Percentiles rank a stretch among this genome's conserved stretches.
Evolutionary conservation across 2,888 invertebrate genomes (phyloP).

Genomic region (Gymnosoma rotundatum): DNA sequence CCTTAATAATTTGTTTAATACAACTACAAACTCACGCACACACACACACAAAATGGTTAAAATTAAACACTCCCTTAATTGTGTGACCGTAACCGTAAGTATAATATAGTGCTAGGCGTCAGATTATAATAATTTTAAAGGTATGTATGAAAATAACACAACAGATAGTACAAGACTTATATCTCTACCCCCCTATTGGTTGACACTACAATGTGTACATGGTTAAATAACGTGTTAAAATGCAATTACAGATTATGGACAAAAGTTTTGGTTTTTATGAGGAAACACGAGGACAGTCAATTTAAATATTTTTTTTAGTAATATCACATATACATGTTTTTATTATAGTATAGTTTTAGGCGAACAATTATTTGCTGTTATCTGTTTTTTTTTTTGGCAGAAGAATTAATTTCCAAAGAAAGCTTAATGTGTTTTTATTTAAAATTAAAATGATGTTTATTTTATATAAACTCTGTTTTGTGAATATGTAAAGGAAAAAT

Average conservation of each 20-base stretch:
- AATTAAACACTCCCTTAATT: slow-evolving; percentile 54
- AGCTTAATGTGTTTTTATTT: neutral
- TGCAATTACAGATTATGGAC: slow-evolving; percentile 36
- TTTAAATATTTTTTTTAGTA: slow-evolving; percentile 21
- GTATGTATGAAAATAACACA: neutral
- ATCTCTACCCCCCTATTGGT: slow-evolving; percentile 6
- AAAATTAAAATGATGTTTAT: neutral
- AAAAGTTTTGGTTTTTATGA: slow-evolving; percentile 1
- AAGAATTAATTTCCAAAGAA: neutral
- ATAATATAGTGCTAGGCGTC: neutral
- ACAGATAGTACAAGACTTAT: neutral
- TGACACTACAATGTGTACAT: neutral
- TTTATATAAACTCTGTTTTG: no score
- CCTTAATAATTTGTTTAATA: slow-evolving; percentile 45
- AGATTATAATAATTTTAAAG: slow-evolving; percentile 10
- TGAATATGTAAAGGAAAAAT: no score
- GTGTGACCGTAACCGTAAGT: neutral
- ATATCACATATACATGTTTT: neutral
- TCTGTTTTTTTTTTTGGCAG: neutral
- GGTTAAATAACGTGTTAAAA: slow-evolving; percentile 55
- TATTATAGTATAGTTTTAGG: slow-evolving; percentile 41
- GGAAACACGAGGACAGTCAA: slow-evolving; percentile 23
- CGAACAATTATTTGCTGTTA: slow-evolving; percentile 3
- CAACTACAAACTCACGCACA: slow-evolving; percentile 1
- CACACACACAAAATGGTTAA: neutral